These are phyloP conservation scores for Wiebesia pumilae DNA, from an alignment of 1,140 invertebrate species.

Conservation along the genomic window DNA sequence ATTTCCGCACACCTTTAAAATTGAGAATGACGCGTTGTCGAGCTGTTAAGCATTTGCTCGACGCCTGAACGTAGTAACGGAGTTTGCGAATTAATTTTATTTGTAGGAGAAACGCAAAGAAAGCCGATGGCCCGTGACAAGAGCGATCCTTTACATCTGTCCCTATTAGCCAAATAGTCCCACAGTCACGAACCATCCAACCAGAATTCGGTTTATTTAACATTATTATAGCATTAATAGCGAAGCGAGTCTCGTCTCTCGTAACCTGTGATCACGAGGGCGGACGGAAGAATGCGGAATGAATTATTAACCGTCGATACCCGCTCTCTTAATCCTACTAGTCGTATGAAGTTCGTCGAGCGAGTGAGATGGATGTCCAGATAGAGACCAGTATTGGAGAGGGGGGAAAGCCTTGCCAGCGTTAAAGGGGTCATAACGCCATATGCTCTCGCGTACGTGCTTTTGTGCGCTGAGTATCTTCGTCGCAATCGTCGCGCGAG, in stretches of 20 bases:
- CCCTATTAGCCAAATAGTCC: neutral
- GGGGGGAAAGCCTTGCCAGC: neutral
- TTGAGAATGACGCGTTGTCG: neutral
- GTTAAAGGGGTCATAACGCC: constrained; percentile 42
- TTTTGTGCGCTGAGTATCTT: neutral
- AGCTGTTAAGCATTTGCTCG: neutral
- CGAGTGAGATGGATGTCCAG: neutral
- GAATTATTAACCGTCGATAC: constrained; percentile 43
- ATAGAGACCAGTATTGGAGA: neutral
- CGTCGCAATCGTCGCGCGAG: neutral
- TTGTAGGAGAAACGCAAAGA: neutral
- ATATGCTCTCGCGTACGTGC: neutral
- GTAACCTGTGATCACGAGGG: too few relatives aligned
- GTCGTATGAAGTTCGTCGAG: neutral
- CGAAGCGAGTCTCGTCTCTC: neutral
- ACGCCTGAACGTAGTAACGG: too few relatives aligned
- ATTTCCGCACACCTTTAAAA: neutral
- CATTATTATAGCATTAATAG: neutral
- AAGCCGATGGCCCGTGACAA: neutral
- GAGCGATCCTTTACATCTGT: neutral
- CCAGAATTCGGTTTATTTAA: neutral
- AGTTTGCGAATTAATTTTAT: neutral
- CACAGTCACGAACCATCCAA: neutral
- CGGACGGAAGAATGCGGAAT: neutral
- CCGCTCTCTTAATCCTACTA: constrained; percentile 8